Evolutionary conservation across 2,113 vertebrate species (phyloP).

Genomic region (Triplophysa dalaica): DNA sequence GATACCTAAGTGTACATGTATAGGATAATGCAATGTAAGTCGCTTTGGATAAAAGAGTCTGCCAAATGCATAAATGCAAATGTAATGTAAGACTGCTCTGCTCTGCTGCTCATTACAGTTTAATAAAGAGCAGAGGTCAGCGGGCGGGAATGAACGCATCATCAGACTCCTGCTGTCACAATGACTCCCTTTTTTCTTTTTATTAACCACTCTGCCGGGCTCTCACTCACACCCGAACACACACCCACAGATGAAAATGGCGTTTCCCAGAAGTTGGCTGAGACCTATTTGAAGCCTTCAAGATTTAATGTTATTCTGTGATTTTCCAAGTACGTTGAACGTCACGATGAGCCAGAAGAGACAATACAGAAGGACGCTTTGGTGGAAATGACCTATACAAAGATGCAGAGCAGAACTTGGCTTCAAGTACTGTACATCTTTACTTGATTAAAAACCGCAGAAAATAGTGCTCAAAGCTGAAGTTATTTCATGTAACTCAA

Average conservation of each 20-base stretch:
- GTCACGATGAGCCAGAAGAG: constrained; percentile 36
- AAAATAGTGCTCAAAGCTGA: not conserved
- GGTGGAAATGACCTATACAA: constrained; percentile 42
- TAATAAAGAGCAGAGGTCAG: constrained; percentile 59
- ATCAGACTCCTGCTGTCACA: constrained; percentile 49
- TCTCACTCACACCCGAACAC: constrained; percentile 2
- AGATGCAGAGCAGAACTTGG: constrained; percentile 32
- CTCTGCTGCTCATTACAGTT: constrained; percentile 56
- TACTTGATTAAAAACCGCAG: constrained; percentile 34
- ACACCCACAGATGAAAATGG: not conserved
- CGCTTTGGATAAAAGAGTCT: too few relatives aligned
- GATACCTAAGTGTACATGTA: too few relatives aligned
- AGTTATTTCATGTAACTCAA: constrained; percentile 1
- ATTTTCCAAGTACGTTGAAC: not conserved
- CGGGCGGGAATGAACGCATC: constrained; percentile 33
- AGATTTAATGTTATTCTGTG: not conserved
- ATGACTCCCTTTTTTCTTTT: constrained; percentile 52
- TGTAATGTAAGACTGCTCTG: constrained; percentile 38
- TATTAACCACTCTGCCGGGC: constrained; percentile 27
- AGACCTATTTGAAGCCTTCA: not conserved
- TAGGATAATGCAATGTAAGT: too few relatives aligned
- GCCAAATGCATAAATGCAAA: too few relatives aligned
- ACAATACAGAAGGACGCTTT: constrained; percentile 24
- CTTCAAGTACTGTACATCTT: constrained; percentile 19
- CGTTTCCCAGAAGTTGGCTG: not conserved